These are phyloP conservation scores for Aulostomus chinensis DNA, from an alignment of 2,797 vertebrate species.

Conservation along the genomic window DNA sequence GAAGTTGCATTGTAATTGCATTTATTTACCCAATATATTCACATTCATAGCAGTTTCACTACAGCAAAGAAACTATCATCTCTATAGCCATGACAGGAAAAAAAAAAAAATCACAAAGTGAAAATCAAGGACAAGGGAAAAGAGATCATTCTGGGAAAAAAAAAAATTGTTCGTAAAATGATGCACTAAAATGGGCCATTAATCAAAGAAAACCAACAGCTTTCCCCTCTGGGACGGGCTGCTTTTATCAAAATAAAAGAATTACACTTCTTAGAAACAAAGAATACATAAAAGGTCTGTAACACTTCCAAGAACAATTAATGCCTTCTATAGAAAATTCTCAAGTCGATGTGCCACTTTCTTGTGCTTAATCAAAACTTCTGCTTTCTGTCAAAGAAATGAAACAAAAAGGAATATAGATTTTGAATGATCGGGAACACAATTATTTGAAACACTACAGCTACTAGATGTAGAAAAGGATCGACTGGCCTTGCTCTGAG, in stretches of 20 bases:
- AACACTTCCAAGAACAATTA: constrained; percentile 53
- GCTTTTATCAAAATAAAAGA: constrained; percentile 24
- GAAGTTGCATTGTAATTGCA: constrained; percentile 89
- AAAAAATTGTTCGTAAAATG: too few relatives aligned
- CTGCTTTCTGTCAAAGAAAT: neutral
- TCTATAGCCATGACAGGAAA: constrained; percentile 62
- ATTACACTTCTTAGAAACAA: constrained; percentile 37
- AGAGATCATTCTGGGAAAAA: too few relatives aligned
- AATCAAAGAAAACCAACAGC: constrained; percentile 30
- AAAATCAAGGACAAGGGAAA: constrained; percentile 66
- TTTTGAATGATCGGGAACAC: constrained; percentile 39
- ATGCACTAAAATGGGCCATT: constrained; percentile 42
- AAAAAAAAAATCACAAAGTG: constrained; percentile 57
- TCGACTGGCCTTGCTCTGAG: constrained; percentile 43
- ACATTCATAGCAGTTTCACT: constrained; percentile 85
- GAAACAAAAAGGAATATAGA: constrained; percentile 21
- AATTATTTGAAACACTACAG: constrained; percentile 28
- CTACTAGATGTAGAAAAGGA: constrained; percentile 24
- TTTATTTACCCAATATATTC: constrained; percentile 84
- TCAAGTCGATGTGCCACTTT: constrained; percentile 9
- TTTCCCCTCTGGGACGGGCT: constrained; percentile 6
- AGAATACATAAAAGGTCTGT: constrained; percentile 27
- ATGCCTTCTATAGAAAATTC: constrained; percentile 40
- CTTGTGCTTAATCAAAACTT: constrained; percentile 18
- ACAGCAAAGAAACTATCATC: constrained; percentile 79